Evolutionary conservation across 2,113 vertebrate genomes (phyloP).

Genomic region (Podiceps cristatus): DNA sequence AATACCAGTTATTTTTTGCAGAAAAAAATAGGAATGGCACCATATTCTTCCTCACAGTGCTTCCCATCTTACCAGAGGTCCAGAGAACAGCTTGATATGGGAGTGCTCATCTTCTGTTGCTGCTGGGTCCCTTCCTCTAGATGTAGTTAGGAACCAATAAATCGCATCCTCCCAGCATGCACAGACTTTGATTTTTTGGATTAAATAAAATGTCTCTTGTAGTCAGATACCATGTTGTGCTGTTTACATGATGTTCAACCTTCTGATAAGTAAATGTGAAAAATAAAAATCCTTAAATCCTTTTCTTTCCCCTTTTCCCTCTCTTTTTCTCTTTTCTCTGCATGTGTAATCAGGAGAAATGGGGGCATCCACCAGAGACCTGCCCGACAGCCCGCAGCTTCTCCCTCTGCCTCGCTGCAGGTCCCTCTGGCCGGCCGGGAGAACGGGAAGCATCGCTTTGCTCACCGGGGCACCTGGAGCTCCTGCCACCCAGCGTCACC

Average conservation of each 20-base stretch:
- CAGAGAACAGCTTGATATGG: neutral
- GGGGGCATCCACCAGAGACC: neutral
- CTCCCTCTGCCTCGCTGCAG: neutral
- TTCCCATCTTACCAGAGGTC: neutral
- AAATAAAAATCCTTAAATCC: neutral
- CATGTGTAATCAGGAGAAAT: constrained; percentile 21
- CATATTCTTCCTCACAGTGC: neutral
- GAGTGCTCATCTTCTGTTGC: neutral
- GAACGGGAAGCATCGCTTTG: constrained; percentile 62
- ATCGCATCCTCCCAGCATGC: neutral
- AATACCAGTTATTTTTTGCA: neutral
- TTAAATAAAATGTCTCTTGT: neutral
- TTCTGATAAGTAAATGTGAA: neutral
- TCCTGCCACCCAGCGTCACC: constrained; percentile 29
- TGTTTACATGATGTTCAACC: neutral
- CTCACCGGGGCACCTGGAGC: constrained; percentile 66
- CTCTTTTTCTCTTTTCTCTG: neutral
- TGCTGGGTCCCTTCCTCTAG: neutral
- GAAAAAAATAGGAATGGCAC: neutral
- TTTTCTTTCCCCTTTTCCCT: neutral
- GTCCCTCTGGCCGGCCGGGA: neutral
- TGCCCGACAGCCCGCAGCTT: neutral
- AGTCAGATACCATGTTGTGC: neutral
- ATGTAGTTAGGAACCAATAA: neutral
- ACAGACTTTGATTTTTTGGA: neutral